A percentile compares a stretch with the other conserved stretches of the same genome.
Evolutionary conservation across 2,797 vertebrate genomes (phyloP).

Genomic region (Tragelaphus eurycerus): DNA sequence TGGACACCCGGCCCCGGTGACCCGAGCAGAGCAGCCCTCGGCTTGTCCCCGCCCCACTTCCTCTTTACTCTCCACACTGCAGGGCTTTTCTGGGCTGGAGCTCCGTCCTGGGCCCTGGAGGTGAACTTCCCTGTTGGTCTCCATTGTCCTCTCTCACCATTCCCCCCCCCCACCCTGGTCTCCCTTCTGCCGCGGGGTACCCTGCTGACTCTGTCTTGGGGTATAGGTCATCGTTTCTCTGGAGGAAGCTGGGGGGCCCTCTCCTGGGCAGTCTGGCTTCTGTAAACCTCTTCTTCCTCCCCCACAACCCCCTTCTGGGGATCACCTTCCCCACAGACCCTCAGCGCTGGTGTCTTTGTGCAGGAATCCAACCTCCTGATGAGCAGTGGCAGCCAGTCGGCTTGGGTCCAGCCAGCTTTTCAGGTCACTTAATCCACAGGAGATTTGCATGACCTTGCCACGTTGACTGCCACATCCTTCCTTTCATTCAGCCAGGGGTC

Average conservation of each 20-base stretch:
- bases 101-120: rapidly evolving
- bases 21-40: rapidly evolving
- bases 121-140: background rate
- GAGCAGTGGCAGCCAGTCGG: background rate
- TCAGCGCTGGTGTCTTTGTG: background rate
- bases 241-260: background rate
- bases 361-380: background rate
- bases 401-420: background rate
- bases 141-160: too few species aligned
- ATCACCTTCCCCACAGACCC: background rate
- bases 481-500: background rate
- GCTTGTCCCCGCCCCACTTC: rapidly evolving
- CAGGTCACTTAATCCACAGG: background rate
- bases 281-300: background rate
- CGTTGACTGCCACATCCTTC: background rate
- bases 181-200: background rate
- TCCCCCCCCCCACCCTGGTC: rapidly evolving
- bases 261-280: too few species aligned
- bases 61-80: rapidly evolving
- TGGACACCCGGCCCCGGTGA: rapidly evolving
- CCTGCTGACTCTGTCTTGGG: background rate
- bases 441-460: background rate
- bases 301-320: background rate
- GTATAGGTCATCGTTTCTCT: background rate
- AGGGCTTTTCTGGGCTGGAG: rapidly evolving